Evolutionary conservation across 2,888 invertebrate species (phyloP).

Genomic region (Drosophila helvetica): DNA sequence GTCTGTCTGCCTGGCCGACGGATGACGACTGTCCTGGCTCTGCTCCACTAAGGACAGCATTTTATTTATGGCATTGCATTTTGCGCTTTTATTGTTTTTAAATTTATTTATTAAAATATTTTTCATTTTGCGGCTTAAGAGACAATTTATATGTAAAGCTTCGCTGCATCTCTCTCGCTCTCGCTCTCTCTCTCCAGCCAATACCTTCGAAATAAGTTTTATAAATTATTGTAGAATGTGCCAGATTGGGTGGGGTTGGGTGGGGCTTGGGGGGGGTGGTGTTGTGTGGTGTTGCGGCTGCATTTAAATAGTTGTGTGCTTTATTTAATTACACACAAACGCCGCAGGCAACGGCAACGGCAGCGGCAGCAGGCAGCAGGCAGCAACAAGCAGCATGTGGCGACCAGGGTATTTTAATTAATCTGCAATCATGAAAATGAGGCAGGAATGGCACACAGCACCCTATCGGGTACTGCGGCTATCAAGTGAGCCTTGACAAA

Average conservation of each 20-base stretch:
- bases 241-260: constrained; percentile 1
- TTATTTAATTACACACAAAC: constrained; percentile 49
- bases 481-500: constrained; percentile 5
- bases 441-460: constrained; percentile 2
- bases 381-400: constrained; percentile 30
- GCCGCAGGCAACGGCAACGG: constrained; percentile 26
- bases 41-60: constrained; percentile 34
- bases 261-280: neutral
- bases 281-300: neutral
- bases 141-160: constrained; percentile 52
- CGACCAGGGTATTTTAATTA: constrained; percentile 38
- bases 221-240: constrained; percentile 34
- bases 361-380: neutral
- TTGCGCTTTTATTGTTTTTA: constrained; percentile 50
- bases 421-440: constrained; percentile 20
- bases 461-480: neutral
- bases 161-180: no score
- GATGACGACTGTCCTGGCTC: constrained; percentile 19
- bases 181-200: constrained; percentile 1
- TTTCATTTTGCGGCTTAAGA: constrained; percentile 62
- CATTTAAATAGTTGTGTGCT: constrained; percentile 50
- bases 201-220: constrained; percentile 47
- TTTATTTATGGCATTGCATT: constrained; percentile 49
- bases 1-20: constrained; percentile 2
- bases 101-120: constrained; percentile 54